Evolutionary conservation across 2,113 vertebrate species (phyloP).

Genomic region (Brevimyrus niger): DNA sequence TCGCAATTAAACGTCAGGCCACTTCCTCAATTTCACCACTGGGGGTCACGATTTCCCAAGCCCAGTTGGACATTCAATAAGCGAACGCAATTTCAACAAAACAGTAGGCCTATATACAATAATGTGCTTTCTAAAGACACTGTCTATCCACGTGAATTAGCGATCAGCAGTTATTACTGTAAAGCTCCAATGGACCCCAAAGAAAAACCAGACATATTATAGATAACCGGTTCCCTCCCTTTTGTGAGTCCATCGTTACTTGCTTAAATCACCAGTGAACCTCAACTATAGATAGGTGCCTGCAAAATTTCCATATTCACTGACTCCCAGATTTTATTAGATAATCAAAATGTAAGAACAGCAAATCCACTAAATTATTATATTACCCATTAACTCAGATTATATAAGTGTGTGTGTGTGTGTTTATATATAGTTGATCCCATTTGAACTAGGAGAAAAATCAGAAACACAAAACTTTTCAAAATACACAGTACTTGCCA

Average conservation of each 20-base stretch:
- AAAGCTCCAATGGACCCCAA: background rate
- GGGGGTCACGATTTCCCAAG: background rate
- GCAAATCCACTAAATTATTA: constrained; percentile 60
- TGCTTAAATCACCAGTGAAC: background rate
- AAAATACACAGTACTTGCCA: constrained; percentile 51
- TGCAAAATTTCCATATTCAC: background rate
- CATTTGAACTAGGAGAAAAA: constrained; percentile 58
- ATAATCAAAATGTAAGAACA: constrained; percentile 51
- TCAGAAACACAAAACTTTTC: constrained; percentile 75
- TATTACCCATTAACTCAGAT: constrained; percentile 58
- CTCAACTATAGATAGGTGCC: background rate
- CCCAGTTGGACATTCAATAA: background rate
- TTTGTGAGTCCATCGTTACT: background rate
- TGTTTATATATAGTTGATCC: constrained; percentile 33
- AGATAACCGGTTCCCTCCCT: background rate
- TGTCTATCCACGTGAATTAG: background rate
- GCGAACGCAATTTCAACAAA: background rate
- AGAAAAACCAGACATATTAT: background rate
- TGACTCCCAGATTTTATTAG: constrained; percentile 54
- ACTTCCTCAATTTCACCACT: constrained; percentile 15
- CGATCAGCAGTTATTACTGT: background rate
- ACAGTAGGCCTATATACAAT: constrained; percentile 13
- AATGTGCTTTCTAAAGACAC: constrained; percentile 6
- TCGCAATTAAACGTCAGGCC: background rate
- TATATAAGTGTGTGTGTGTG: background rate